Evolutionary conservation across 2,113 vertebrate species (phyloP), one percentile per base, ranked within the genome.

Genomic region (Actinemys pallida): DNA sequence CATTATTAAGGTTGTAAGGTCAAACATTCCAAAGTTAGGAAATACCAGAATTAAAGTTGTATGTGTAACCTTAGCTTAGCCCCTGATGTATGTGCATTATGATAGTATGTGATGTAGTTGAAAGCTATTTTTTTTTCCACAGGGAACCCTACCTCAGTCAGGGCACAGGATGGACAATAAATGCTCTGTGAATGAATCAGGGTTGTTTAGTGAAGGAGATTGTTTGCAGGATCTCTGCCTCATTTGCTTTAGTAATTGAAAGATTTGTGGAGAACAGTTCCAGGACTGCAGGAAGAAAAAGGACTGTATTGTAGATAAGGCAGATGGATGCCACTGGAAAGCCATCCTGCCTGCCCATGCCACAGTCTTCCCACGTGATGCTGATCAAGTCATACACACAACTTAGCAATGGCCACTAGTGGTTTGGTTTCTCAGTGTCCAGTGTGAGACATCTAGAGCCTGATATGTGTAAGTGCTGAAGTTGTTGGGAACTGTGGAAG

Each of bases 401-500:
- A 19, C 90, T 91, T 91, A 69, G 20, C 42, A 72, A 27, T 49
- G 22, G 45, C 24, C 12, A 27, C 42, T 76, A 10, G 19, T 10
- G 65, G 3, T 76, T 25, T 20, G 20, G 12, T 76, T 76, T 45
- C 10, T 25, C 24, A 45, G 42, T 25, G 11, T 45, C 72, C 24
- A 2, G 5, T 45, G 20, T n/a, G 65, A n/a, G 35, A n/a, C 16
- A n/a, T 17, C 31, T 65, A 65, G 62, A 65, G 62, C 29, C 31
- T 35, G 62, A 35, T 65, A 59, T 59, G 57, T 90, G 47, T 2
- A 62, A 35, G n/a, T 95, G 93, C 53, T 78, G 62, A 85, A 79
- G 90, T 59, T 56, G 56, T 84, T 90, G 42, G 76, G 88, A 92
- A 84, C 86, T 87, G 83, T 87, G 87, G n/a, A 90, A 87, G 75